Evolutionary conservation across 92 coral and sea anemone genomes (phyloP), one percentile per base, ranked within the genome.

Genomic region (Bergia puertoricense): DNA sequence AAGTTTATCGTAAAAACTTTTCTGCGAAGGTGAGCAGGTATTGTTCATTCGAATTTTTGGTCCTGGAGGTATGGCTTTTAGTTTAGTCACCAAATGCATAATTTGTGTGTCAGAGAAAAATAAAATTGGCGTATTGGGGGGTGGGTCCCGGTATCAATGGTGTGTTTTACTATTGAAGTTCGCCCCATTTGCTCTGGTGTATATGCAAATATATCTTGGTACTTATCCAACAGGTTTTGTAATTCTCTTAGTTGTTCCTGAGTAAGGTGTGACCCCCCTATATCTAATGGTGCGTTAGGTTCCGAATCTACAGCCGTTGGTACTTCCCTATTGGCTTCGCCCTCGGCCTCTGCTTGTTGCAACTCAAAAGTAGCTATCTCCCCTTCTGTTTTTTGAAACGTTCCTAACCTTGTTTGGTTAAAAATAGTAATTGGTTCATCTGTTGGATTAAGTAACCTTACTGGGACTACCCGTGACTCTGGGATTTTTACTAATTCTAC

Each of bases 371-470:
- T 90, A 16, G 87, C 86, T 56, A 87, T 76, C 0, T 74, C 57
- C 2, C 50, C 72, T 6, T 76, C 90, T 6, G 78, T 41, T 8
- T 62, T 41, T 1, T 87, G 51, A 46, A 59, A 92, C 2, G 38
- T 38, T 0, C 94, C 92, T 77, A 92, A 48, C 6, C 72, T 78
- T 0, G 90, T 79, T 10, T 81, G 69, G 0, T 77, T 48, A 22
- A 85, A 91, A 37, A 91, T 42, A 3, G 86, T 88, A 1, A 90
- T 51, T 1, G 91, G 85, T 41, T 80, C 39, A 1, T 80, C 44
- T 14, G 93, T 90, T 10, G 95, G 93, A 39, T 93, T 93, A 0
- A 90, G 14, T 10, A 93, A 44, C 10, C 93, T 81, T 57, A 93
- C 71, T 45, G 93, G 95, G 75, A 93, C 91, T 2, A 81, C 86